Conservation (phyloP, 2,888 invertebrate species). For the Parascotia fuliginaria region DNA sequence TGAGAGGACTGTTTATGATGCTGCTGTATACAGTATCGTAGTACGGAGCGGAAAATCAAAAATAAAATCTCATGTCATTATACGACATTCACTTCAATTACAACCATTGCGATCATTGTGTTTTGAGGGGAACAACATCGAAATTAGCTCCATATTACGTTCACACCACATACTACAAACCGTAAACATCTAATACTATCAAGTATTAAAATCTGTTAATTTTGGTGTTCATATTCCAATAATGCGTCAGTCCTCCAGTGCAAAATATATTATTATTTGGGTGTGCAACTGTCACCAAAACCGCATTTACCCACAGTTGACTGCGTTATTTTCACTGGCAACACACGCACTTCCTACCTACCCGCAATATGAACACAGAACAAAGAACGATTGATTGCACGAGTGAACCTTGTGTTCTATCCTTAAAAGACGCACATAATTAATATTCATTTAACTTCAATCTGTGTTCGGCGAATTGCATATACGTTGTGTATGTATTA, state of each 20-base stretch:
- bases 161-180: too few species aligned
- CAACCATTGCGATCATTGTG: too few species aligned
- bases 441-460: slow-evolving; percentile 72
- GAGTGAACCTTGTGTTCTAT: slow-evolving; percentile 55
- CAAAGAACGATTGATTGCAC: slow-evolving; percentile 60
- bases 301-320: slow-evolving; percentile 43
- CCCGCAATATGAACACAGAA: slow-evolving; percentile 49
- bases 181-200: too few species aligned
- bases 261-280: slow-evolving; percentile 2
- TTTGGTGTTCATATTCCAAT: not conserved
- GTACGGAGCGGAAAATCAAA: too few species aligned
- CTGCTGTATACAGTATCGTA: too few species aligned
- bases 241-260: not conserved
- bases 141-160: too few species aligned
- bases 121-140: too few species aligned
- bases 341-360: slow-evolving; percentile 52
- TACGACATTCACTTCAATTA: too few species aligned
- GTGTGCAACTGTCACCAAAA: slow-evolving; percentile 34
- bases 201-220: too few species aligned
- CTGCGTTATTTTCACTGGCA: slow-evolving; percentile 20
- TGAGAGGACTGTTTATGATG: too few species aligned
- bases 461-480: slow-evolving; percentile 70
- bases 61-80: too few species aligned
- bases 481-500: slow-evolving; percentile 69
- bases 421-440: slow-evolving; percentile 52